A percentile compares a stretch with the other conserved stretches of the same genome.
Conservation (phyloP, 2,797 vertebrate species). For the Scomberomorus guttatus region DNA sequence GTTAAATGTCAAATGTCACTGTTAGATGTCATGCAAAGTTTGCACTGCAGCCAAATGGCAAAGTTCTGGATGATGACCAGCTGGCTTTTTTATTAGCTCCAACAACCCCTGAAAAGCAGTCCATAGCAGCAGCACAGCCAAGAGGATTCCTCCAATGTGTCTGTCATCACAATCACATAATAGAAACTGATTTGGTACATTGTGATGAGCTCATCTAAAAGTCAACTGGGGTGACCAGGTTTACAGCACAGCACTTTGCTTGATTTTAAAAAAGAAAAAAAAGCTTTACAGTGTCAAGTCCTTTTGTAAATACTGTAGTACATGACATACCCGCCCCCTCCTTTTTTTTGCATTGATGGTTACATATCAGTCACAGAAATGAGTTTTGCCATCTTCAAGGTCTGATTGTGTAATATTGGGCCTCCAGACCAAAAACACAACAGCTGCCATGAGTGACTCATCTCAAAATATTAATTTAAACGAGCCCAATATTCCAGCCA, state of each 20-base stretch:
- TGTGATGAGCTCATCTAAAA: slow-evolving; percentile 38
- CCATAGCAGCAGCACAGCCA: slow-evolving; percentile 21
- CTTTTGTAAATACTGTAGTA: no score
- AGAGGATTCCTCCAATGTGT: slow-evolving; percentile 30
- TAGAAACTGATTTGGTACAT: slow-evolving; percentile 17
- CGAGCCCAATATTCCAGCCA: neutral
- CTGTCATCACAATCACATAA: slow-evolving; percentile 37
- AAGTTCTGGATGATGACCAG: slow-evolving; percentile 46
- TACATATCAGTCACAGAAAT: neutral
- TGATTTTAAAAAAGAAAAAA: neutral
- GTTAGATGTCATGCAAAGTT: slow-evolving; percentile 51
- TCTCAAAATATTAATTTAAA: neutral
- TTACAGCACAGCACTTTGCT: neutral
- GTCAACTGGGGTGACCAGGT: neutral
- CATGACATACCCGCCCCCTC: neutral
- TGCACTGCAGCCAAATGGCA: slow-evolving; percentile 59
- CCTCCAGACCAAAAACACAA: no score
- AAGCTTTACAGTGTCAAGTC: no score
- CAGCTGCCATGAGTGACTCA: no score
- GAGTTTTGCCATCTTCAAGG: no score
- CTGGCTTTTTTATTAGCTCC: slow-evolving; percentile 24
- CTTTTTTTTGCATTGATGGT: neutral
- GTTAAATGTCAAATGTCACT: slow-evolving; percentile 63
- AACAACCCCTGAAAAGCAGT: slow-evolving; percentile 19
- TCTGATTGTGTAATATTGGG: no score